Percentiles rank a stretch among this genome's conserved stretches.
Conservation (phyloP, 2,113 vertebrate genomes). For the Rhinichthys klamathensis region DNA sequence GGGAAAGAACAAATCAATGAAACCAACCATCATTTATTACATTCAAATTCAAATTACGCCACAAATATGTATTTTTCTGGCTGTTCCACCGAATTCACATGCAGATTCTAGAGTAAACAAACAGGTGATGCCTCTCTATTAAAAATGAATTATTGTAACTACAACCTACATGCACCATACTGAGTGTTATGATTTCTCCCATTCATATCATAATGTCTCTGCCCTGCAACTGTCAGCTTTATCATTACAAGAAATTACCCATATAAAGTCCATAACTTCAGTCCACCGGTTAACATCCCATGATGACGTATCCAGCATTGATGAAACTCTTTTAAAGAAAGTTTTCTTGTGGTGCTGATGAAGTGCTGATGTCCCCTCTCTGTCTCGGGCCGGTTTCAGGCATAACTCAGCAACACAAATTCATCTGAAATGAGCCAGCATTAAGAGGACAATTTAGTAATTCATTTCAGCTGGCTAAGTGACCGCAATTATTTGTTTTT, state of each 20-base stretch:
- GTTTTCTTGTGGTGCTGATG: conserved; percentile 21
- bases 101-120: background rate
- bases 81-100: background rate
- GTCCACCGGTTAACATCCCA: conserved; percentile 11
- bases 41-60: background rate
- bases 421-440: conserved; percentile 71
- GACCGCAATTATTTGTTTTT: conserved; percentile 51
- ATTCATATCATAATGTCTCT: background rate
- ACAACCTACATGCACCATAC: background rate
- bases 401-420: conserved; percentile 70
- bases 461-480: conserved; percentile 47
- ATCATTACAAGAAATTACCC: conserved; percentile 21
- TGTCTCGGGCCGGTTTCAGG: conserved; percentile 44
- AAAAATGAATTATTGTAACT: background rate
- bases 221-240: background rate
- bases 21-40: background rate
- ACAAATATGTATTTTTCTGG: background rate
- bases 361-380: conserved; percentile 31
- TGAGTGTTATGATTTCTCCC: background rate
- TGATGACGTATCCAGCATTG: background rate
- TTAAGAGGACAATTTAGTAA: conserved; percentile 52
- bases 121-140: background rate
- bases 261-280: background rate
- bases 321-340: conserved; percentile 12
- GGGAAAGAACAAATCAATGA: background rate